These are phyloP conservation scores for Hylia prasina DNA, from an alignment of 2,113 vertebrate genomes.

Conservation along the genomic window DNA sequence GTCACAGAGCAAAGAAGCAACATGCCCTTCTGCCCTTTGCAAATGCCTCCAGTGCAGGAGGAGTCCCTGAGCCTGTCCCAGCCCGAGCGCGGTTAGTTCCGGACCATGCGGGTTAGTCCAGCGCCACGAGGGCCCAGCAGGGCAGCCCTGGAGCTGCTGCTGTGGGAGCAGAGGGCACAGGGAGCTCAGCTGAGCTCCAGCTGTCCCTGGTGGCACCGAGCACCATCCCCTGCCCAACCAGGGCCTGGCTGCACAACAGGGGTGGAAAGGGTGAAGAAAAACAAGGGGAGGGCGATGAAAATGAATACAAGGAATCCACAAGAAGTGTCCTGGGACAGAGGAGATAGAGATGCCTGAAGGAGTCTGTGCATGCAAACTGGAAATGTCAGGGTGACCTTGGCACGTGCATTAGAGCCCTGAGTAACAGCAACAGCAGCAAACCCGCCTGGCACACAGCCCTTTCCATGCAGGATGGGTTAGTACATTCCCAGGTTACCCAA, in stretches of 20 bases:
- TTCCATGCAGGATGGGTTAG: slow-evolving; percentile 45
- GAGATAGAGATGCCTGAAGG: not conserved
- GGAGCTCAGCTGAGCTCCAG: not conserved
- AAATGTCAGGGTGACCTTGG: not conserved
- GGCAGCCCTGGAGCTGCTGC: not conserved
- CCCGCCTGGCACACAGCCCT: not conserved
- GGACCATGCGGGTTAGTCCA: not conserved
- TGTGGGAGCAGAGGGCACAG: not conserved
- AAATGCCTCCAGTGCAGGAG: not conserved
- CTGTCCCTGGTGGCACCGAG: not conserved
- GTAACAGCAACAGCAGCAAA: slow-evolving; percentile 61
- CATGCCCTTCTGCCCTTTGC: not conserved
- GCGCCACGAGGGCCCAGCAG: not conserved
- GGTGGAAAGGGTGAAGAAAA: not conserved
- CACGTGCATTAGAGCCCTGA: not conserved
- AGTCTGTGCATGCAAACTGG: not conserved
- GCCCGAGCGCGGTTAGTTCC: not conserved
- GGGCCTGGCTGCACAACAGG: not conserved
- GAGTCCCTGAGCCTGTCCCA: not conserved
- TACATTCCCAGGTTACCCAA: slow-evolving; percentile 51
- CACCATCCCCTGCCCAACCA: not conserved
- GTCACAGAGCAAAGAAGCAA: not conserved
- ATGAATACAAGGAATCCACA: not conserved
- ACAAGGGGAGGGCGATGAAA: not conserved
- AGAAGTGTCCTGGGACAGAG: not conserved